Evolutionary conservation across 1,140 invertebrate genomes (phyloP), one percentile per base, ranked within the genome.

Genomic region (Mercenaria mercenaria): DNA sequence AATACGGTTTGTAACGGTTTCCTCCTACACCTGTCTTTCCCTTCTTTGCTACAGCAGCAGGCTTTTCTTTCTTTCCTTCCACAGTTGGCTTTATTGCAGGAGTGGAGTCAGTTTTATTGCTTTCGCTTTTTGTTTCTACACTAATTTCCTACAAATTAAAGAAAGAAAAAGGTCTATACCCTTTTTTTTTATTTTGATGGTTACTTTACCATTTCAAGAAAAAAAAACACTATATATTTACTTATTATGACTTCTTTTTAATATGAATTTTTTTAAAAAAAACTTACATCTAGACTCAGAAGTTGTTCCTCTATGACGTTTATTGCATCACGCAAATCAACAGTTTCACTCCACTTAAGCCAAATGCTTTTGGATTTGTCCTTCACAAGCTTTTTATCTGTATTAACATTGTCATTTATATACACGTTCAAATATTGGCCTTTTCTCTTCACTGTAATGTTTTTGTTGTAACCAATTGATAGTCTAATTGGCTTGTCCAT

Each of bases 341-440:
- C 18, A 20, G 47, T 59, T 80, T 80, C 77, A 34, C 26, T 59
- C 47, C 47, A 80, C 29, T 80, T 80, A 13, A 80, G 11, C 43
- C 77, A 80, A 0, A 80, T 32, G 29, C 13, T 4, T 80, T 56
- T 52, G 2, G 77, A 80, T 80, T 80, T 80, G 4, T 80, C 50
- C 50, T 80, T 52, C 29, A 80, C 29, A 43, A 80, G 77, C 34
- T 80, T 26, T 34, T 34, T 3, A 47, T 80, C 26, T 80, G 52
- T 47, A 80, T 56, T 56, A 0, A 80, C 77, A 29, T 56, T 80
- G 39, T 56, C 77, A 56, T 80, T 80, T 13, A 80, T 80, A 47
- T 80, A 80, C 20, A 80, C 29, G 34, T 77, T 43, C 37, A 74
- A 8, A 41, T 32, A 43, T 4, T 50, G 15, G 1, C 77, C 77